Evolutionary conservation across 2,113 vertebrate genomes (phyloP).

Genomic region (Pogonocichla stellata): DNA sequence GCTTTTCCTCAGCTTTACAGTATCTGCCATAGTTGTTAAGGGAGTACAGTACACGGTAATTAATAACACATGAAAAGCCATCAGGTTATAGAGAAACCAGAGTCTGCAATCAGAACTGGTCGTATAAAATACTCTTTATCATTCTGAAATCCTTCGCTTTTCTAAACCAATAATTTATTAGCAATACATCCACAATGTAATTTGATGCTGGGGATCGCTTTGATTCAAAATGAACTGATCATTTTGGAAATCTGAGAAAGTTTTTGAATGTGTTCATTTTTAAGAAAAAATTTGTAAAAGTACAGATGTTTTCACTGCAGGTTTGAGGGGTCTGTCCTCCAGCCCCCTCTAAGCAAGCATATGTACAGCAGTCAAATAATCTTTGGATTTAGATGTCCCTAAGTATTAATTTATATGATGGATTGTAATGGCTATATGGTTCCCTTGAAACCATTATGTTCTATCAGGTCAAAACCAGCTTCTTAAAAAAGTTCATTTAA

Average conservation of each 20-base stretch:
- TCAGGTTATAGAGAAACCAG: background rate
- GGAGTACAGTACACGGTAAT: constrained; percentile 1
- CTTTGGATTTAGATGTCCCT: constrained; percentile 74
- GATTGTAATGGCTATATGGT: constrained; percentile 70
- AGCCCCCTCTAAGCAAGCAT: background rate
- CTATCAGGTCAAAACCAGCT: constrained; percentile 71
- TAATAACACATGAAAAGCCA: constrained; percentile 37
- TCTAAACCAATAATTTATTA: constrained; percentile 6
- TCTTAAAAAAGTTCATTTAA: constrained; percentile 43
- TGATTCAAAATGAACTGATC: background rate
- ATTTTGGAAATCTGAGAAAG: background rate
- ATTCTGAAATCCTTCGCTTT: background rate
- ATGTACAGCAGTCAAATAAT: constrained; percentile 68
- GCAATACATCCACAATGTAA: background rate
- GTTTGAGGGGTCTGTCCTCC: constrained; percentile 24
- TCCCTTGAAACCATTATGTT: constrained; percentile 75
- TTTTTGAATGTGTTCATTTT: background rate
- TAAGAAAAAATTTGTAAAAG: background rate
- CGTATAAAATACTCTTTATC: background rate
- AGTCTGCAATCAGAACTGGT: background rate
- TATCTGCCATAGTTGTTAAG: constrained; percentile 20
- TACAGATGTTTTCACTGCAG: constrained; percentile 48
- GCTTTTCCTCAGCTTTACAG: constrained; percentile 13
- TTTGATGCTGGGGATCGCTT: background rate
- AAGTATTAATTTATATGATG: constrained; percentile 75